Conservation (phyloP, 1,140 invertebrate species). For the Littorina saxatilis region DNA sequence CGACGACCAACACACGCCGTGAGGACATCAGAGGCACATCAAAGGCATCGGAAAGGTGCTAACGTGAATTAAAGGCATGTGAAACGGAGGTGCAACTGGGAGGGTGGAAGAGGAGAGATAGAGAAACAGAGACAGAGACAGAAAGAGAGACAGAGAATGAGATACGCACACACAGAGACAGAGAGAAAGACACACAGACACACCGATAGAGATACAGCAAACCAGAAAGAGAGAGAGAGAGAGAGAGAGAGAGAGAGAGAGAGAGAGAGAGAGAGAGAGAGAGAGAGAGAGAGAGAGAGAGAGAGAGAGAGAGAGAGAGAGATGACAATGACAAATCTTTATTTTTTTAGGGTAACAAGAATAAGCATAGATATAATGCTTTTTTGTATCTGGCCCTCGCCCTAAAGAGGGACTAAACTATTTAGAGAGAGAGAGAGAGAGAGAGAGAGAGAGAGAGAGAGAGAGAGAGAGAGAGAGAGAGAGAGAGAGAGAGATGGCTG, state of each 20-base stretch:
- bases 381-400: too few relatives aligned
- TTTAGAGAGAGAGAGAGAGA: constrained; percentile 15
- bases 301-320: neutral
- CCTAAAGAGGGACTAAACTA: too few relatives aligned
- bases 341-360: too few relatives aligned
- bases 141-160: neutral
- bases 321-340: constrained; percentile 14
- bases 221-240: neutral
- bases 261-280: neutral
- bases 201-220: neutral
- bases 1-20: too few relatives aligned
- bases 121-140: neutral
- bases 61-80: too few relatives aligned
- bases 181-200: neutral
- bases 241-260: constrained; percentile 17
- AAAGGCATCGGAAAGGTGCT: too few relatives aligned
- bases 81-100: neutral
- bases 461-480: neutral
- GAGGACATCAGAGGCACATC: too few relatives aligned
- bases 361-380: too few relatives aligned
- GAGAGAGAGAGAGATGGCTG: neutral
- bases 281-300: neutral
- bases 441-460: neutral
- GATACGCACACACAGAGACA: neutral
- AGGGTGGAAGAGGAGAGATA: neutral